Conservation (phyloP, 2,797 vertebrate species). For the Pampus argenteus region DNA sequence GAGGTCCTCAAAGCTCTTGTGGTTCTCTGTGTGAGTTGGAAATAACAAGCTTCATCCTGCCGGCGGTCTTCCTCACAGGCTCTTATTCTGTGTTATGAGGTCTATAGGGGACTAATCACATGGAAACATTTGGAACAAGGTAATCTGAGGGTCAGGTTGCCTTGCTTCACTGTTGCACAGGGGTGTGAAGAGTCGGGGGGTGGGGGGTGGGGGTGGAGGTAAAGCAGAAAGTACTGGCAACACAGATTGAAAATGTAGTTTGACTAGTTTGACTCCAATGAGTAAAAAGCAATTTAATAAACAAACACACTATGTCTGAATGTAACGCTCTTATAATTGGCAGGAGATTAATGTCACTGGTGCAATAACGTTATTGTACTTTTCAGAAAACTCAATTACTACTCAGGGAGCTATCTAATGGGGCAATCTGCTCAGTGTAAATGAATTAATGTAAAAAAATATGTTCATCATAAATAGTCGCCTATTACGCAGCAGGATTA, state of each 20-base stretch:
- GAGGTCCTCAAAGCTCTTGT: constrained; percentile 56
- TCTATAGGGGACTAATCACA: constrained; percentile 48
- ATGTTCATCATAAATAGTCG: constrained; percentile 40
- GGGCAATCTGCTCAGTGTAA: constrained; percentile 26
- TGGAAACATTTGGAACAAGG: constrained; percentile 42
- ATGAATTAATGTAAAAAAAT: constrained; percentile 29
- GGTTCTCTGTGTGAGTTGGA: constrained; percentile 67
- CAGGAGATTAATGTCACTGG: constrained; percentile 9
- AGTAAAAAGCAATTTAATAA: not conserved
- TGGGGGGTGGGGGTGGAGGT: not conserved
- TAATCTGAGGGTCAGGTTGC: constrained; percentile 33
- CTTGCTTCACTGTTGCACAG: constrained; percentile 16
- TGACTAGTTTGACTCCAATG: constrained; percentile 5
- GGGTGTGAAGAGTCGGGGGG: not conserved
- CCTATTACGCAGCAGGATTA: constrained; percentile 7
- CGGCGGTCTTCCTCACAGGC: constrained; percentile 19
- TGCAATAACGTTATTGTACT: not conserved
- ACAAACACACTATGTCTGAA: not conserved
- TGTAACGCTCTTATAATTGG: not conserved
- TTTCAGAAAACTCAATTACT: not conserved
- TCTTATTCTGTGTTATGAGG: constrained; percentile 41
- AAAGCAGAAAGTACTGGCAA: not conserved
- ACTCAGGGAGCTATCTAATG: constrained; percentile 20
- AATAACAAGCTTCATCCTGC: constrained; percentile 75
- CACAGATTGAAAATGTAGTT: constrained; percentile 1